These are phyloP conservation scores for Rhombomys opimus DNA, from an alignment of 2,113 vertebrate genomes.

Conservation along the genomic window DNA sequence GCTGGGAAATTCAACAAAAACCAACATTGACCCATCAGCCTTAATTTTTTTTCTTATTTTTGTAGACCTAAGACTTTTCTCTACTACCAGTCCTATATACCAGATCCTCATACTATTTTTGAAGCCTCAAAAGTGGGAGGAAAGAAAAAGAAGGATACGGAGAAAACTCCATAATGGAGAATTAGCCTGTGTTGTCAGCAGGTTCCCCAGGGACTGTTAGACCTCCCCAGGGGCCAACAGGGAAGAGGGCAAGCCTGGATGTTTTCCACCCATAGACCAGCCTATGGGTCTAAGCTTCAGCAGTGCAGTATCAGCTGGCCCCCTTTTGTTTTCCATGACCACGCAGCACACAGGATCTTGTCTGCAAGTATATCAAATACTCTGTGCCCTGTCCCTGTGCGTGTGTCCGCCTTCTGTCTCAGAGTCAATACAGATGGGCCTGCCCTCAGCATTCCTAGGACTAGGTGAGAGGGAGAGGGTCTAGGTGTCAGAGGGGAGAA, in stretches of 20 bases:
- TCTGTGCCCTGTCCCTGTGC: not conserved
- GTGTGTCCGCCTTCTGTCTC: not conserved
- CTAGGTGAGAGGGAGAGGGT: not conserved
- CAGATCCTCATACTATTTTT: not conserved
- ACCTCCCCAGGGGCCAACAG: not conserved
- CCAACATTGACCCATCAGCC: conserved; percentile 43
- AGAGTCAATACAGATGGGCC: not conserved
- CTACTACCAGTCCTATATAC: not conserved
- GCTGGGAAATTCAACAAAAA: conserved; percentile 51
- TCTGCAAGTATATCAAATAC: conserved; percentile 1
- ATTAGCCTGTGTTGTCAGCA: not conserved
- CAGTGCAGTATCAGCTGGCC: not conserved
- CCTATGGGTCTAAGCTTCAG: not conserved
- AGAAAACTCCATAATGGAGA: not conserved
- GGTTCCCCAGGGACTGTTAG: not conserved
- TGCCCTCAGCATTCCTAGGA: not conserved
- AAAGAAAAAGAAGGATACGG: not conserved
- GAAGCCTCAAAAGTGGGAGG: no score
- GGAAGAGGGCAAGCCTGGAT: not conserved
- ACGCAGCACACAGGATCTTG: conserved; percentile 20
- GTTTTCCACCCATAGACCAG: not conserved
- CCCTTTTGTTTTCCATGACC: not conserved
- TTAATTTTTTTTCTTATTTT: not conserved
- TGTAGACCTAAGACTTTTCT: not conserved
- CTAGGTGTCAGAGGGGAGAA: not conserved